Conservation (phyloP, 2,888 invertebrate species). For the Digitonthophagus gazella region DNA sequence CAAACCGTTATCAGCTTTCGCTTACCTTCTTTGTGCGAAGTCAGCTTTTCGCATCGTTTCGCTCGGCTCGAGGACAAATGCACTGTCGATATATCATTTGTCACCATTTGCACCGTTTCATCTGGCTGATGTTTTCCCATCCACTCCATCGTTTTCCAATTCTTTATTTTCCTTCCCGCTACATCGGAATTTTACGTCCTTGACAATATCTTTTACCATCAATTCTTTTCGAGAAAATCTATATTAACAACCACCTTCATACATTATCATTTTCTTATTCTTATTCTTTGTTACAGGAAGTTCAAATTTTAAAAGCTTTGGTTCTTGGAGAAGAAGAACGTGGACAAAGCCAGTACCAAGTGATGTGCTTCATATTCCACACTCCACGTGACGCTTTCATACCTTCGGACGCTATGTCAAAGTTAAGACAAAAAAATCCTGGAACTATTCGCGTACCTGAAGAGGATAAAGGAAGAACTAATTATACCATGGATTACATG, state of each 20-base stretch:
- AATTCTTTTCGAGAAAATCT: slow-evolving; percentile 9
- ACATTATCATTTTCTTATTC: slow-evolving; percentile 15
- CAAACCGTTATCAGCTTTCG: slow-evolving; percentile 9
- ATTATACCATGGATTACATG: slow-evolving; percentile 80
- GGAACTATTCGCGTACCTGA: slow-evolving; percentile 77
- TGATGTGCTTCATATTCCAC: slow-evolving; percentile 87
- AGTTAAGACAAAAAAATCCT: slow-evolving; percentile 75
- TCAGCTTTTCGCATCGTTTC: slow-evolving; percentile 6
- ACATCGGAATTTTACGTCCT: neutral
- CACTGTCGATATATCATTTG: slow-evolving; percentile 10
- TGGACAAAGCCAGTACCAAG: slow-evolving; percentile 84
- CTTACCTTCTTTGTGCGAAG: slow-evolving; percentile 2
- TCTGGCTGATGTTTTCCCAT: neutral
- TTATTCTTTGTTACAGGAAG: slow-evolving; percentile 65
- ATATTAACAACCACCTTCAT: slow-evolving; percentile 4
- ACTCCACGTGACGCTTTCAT: slow-evolving; percentile 92
- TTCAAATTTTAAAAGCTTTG: slow-evolving; percentile 85
- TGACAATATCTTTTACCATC: neutral
- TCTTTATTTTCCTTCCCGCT: neutral
- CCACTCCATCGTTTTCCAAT: neutral
- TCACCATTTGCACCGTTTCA: neutral
- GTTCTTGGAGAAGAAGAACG: slow-evolving; percentile 91
- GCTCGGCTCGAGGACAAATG: slow-evolving; percentile 5
- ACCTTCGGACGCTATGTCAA: slow-evolving; percentile 95
- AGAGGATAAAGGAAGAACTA: slow-evolving; percentile 82